phyloP scores from a whole-genome alignment of 2,113 vertebrate species.

The Hypomesus transpacificus region DNA sequence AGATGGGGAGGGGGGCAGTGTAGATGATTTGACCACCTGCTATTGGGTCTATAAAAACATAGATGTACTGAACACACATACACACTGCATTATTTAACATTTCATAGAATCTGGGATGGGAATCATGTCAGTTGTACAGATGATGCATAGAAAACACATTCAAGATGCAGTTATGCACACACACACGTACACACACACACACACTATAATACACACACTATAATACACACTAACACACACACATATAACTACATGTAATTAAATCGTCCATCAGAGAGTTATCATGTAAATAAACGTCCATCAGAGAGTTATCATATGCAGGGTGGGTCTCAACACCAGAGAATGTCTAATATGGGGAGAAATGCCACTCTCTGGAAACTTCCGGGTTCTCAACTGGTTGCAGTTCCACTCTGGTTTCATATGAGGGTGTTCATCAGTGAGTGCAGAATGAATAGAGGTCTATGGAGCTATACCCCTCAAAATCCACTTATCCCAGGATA shows the following conservation, averaged over 20 bases:
- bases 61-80: conserved; percentile 1
- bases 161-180: not conserved
- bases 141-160: not conserved
- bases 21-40: conserved; percentile 5
- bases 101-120: not conserved
- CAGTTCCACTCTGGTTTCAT: no score
- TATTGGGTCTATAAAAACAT: not conserved
- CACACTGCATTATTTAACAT: conserved; percentile 5
- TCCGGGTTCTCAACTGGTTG: no score
- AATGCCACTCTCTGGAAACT: no score
- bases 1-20: not conserved
- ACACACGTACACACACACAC: conserved; percentile 16
- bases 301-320: no score
- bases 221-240: conserved; percentile 1
- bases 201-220: not conserved
- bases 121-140: not conserved
- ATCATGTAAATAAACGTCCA: no score
- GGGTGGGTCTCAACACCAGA: no score
- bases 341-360: no score
- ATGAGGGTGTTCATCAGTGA: no score
- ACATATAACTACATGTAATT: not conserved
- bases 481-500: no score
- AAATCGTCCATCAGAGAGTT: no score
- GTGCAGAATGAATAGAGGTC: no score
- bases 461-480: no score